Percentiles rank a stretch among this genome's conserved stretches.
Evolutionary conservation across 2,113 vertebrate species (phyloP).

Genomic region (Sander vitreus): DNA sequence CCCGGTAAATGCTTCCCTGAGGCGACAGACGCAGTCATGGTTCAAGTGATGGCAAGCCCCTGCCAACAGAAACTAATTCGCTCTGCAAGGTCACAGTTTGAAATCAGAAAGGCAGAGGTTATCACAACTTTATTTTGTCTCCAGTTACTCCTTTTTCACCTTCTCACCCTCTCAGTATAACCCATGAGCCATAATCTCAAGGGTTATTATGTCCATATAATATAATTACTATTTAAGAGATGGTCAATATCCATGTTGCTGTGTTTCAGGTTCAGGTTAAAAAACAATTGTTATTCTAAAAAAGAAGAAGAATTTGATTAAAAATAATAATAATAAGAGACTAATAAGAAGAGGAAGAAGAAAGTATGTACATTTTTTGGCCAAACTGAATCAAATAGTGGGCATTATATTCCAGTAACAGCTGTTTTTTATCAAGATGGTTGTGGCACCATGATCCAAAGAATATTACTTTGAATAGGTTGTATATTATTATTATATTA

Average conservation of each 20-base stretch:
- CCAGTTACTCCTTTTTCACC: neutral
- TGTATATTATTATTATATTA: no score
- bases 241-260: neutral
- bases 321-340: neutral
- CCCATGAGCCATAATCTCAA: neutral
- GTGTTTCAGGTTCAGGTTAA: neutral
- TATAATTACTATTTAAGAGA: neutral
- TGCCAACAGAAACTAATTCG: neutral
- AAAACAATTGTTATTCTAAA: neutral
- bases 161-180: neutral
- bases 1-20: constrained; percentile 14
- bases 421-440: neutral
- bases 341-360: no score
- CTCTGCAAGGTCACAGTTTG: neutral
- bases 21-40: constrained; percentile 27
- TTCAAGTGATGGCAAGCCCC: constrained; percentile 68
- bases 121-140: neutral
- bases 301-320: neutral
- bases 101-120: neutral
- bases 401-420: neutral
- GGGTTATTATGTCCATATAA: neutral
- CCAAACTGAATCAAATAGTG: neutral
- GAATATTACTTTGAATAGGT: neutral
- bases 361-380: neutral
- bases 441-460: neutral